Percentiles rank a stretch among this genome's conserved stretches.
Conservation (phyloP, 1,140 invertebrate species). For the Neoseiulus cucumeris region DNA sequence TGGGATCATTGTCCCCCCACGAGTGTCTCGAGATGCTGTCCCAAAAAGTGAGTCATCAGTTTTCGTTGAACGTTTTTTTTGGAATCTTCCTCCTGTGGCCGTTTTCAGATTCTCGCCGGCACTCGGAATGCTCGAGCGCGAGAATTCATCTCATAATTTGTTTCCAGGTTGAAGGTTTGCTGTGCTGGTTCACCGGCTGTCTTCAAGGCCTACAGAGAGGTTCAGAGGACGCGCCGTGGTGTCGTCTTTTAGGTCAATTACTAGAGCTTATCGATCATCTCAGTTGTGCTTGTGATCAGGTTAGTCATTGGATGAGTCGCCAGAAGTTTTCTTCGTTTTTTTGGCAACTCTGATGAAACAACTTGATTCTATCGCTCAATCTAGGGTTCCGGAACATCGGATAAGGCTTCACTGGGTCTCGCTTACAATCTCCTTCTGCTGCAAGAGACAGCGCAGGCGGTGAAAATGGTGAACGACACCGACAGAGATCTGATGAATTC, state of each 20-base stretch:
- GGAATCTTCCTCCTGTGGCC: too few relatives aligned
- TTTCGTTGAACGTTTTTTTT: too few relatives aligned
- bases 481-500: neutral
- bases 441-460: neutral
- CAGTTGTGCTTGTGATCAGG: constrained; percentile 7
- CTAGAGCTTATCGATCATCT: constrained; percentile 1
- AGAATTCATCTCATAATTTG: too few relatives aligned
- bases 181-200: neutral
- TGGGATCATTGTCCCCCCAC: neutral
- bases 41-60: neutral
- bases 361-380: too few relatives aligned
- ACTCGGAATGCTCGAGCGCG: too few relatives aligned
- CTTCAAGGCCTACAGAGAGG: neutral
- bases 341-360: too few relatives aligned
- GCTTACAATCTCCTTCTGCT: neutral
- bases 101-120: too few relatives aligned
- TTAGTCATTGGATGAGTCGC: neutral
- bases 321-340: too few relatives aligned
- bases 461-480: constrained; percentile 3
- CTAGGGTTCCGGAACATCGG: neutral
- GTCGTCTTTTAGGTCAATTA: neutral
- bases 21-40: constrained; percentile 5
- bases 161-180: neutral
- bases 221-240: neutral
- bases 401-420: constrained; percentile 6